Evolutionary conservation across 2,888 invertebrate species (phyloP).

Genomic region (Therioaphis trifolii): DNA sequence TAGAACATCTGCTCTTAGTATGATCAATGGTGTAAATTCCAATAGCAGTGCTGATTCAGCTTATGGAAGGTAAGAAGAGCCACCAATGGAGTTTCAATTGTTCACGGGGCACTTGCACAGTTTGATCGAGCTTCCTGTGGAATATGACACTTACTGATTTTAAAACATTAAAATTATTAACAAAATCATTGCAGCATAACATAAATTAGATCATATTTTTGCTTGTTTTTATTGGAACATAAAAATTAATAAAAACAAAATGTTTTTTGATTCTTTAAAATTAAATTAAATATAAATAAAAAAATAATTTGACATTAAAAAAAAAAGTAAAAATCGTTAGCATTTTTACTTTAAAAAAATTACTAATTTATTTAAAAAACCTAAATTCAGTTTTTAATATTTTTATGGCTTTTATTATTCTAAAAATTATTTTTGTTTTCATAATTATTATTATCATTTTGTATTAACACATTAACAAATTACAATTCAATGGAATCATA

Average conservation of each 20-base stretch:
- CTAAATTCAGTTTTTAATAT: too few relatives aligned
- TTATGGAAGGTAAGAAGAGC: constrained; percentile 80
- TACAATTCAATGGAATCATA: neutral
- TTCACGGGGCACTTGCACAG: constrained; percentile 52
- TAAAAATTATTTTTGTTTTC: neutral
- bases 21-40: constrained; percentile 65
- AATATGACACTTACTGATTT: constrained; percentile 56
- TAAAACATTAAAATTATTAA: constrained; percentile 60
- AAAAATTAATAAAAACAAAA: constrained; percentile 9
- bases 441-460: too few relatives aligned
- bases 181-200: constrained; percentile 44
- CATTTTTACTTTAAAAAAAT: too few relatives aligned
- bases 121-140: constrained; percentile 44
- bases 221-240: constrained; percentile 11
- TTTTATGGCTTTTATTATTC: neutral
- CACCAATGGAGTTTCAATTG: constrained; percentile 37
- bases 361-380: too few relatives aligned
- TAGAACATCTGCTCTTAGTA: constrained; percentile 49
- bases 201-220: too few relatives aligned
- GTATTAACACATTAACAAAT: constrained; percentile 4
- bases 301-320: too few relatives aligned
- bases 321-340: too few relatives aligned
- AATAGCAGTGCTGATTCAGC: constrained; percentile 78
- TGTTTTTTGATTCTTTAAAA: neutral
- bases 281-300: neutral